Conservation (phyloP, 2,113 vertebrate species). For the Tetrao urogallus region DNA sequence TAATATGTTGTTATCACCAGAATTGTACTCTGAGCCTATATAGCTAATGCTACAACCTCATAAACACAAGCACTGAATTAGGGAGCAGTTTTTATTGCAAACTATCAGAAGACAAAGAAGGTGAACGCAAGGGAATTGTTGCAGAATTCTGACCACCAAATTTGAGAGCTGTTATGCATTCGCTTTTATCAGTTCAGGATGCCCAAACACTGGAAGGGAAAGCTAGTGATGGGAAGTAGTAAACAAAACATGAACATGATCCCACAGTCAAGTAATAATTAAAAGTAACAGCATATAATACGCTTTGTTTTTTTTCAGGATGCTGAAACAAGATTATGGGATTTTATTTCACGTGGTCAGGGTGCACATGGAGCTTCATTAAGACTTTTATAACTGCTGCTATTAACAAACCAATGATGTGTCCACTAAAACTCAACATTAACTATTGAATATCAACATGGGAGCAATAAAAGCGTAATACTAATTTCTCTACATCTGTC, state of each 20-base stretch:
- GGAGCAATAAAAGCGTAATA: constrained; percentile 3
- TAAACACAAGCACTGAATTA: constrained; percentile 58
- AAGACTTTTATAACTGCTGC: constrained; percentile 12
- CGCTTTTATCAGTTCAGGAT: neutral
- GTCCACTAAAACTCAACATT: constrained; percentile 35
- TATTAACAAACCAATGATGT: constrained; percentile 37
- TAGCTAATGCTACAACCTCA: constrained; percentile 25
- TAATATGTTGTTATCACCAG: neutral
- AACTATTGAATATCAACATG: neutral
- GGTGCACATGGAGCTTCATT: neutral
- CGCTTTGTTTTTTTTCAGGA: neutral
- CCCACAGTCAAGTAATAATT: neutral
- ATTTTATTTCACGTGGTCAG: neutral
- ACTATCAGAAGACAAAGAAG: constrained; percentile 2
- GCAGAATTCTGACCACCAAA: constrained; percentile 34
- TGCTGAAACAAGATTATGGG: neutral
- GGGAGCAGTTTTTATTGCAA: constrained; percentile 36
- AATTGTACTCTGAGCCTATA: constrained; percentile 8
- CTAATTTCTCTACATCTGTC: constrained; percentile 35
- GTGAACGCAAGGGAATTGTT: constrained; percentile 58
- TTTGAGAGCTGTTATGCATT: constrained; percentile 12
- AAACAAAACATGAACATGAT: neutral
- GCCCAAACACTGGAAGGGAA: neutral
- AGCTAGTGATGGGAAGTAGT: neutral
- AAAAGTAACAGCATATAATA: neutral